These are phyloP conservation scores for Ceuthmochares aereus DNA, from an alignment of 2,113 vertebrate genomes.

Conservation along the genomic window DNA sequence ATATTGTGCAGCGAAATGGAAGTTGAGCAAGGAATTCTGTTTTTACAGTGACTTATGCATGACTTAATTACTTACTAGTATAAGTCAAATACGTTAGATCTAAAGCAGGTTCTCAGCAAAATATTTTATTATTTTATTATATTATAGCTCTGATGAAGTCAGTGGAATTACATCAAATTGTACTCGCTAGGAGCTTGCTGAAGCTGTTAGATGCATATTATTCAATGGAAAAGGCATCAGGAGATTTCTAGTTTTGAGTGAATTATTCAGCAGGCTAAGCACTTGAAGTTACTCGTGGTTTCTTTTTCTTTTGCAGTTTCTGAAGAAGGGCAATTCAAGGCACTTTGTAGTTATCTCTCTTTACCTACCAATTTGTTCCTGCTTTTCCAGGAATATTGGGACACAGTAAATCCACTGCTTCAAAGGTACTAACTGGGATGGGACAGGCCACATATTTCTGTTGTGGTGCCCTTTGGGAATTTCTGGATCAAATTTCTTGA, in stretches of 20 bases:
- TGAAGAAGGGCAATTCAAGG: constrained; percentile 85
- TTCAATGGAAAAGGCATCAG: not conserved
- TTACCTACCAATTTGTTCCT: constrained; percentile 93
- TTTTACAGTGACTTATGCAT: not conserved
- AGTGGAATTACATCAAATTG: not conserved
- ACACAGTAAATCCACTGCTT: constrained; percentile 83
- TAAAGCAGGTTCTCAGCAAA: not conserved
- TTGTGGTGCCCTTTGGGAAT: not conserved
- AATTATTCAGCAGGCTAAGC: not conserved
- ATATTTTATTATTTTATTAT: too few species aligned
- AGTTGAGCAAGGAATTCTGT: not conserved
- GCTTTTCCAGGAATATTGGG: constrained; percentile 92
- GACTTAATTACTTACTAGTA: not conserved
- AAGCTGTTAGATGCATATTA: not conserved
- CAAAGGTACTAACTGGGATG: constrained; percentile 79
- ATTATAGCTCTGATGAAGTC: not conserved
- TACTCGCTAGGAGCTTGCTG: not conserved
- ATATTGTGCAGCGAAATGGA: not conserved
- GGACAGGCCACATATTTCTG: not conserved
- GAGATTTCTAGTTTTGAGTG: not conserved
- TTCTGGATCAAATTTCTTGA: not conserved
- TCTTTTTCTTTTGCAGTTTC: constrained; percentile 77
- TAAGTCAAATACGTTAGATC: not conserved
- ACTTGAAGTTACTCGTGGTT: not conserved
- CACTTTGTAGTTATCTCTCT: constrained; percentile 91